Percentiles rank a stretch among this genome's conserved stretches.
These are phyloP conservation scores for Lepus europaeus DNA, from an alignment of 2,113 vertebrate genomes.

Conservation along the genomic window DNA sequence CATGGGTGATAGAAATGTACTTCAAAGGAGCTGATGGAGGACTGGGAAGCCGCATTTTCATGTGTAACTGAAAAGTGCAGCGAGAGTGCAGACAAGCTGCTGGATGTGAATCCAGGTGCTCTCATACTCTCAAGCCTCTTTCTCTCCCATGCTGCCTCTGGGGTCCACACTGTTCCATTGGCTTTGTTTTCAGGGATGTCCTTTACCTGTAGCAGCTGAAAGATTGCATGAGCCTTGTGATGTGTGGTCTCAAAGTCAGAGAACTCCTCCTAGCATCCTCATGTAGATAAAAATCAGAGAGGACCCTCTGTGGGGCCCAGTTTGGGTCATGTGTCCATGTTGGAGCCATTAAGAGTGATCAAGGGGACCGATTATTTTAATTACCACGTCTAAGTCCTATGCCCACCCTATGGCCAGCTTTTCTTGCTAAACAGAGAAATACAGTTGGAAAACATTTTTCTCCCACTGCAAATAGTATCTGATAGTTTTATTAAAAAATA, in stretches of 20 bases:
- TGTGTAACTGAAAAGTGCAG: not conserved
- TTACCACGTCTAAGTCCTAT: not conserved
- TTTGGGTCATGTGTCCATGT: not conserved
- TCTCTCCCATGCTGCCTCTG: not conserved
- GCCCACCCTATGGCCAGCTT: not conserved
- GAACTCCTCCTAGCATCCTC: not conserved
- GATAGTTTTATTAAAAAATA: slow-evolving; percentile 31
- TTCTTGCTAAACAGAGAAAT: not conserved
- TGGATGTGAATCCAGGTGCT: not conserved
- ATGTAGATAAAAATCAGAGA: not conserved
- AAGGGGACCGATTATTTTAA: not conserved
- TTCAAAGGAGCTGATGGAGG: not conserved
- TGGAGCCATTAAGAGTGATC: not conserved
- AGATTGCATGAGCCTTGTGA: not conserved
- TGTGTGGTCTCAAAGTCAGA: not conserved
- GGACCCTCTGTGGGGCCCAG: not conserved
- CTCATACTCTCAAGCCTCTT: not conserved
- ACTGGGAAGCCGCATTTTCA: not conserved
- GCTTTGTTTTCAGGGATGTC: not conserved
- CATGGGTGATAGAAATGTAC: not conserved
- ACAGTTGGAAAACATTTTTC: not conserved
- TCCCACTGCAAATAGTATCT: not conserved
- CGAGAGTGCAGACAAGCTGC: not conserved
- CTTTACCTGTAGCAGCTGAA: not conserved
- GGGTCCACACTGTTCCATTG: not conserved